A percentile compares a stretch with the other conserved stretches of the same genome.
These are phyloP conservation scores for Oryctolagus cuniculus DNA, from an alignment of 2,113 vertebrate species.

Conservation along the genomic window DNA sequence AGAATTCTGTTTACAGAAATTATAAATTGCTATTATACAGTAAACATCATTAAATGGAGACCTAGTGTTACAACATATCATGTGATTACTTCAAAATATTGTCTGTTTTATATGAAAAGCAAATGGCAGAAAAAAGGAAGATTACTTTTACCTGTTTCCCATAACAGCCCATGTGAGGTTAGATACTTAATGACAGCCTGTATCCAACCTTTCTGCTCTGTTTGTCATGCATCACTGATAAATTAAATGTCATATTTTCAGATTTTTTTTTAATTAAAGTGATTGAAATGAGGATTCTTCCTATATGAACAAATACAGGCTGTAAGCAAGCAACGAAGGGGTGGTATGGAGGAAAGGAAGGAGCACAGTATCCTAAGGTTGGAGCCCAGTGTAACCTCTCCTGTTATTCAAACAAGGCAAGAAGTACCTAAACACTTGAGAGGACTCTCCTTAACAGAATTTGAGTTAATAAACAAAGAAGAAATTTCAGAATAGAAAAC, in stretches of 20 bases:
- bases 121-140: background rate
- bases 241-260: conserved; percentile 31
- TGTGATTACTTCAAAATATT: conserved; percentile 13
- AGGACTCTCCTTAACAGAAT: conserved; percentile 41
- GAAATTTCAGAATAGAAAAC: background rate
- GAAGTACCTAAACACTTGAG: background rate
- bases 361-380: background rate
- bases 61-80: background rate
- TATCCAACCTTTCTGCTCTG: background rate
- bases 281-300: conserved; percentile 34
- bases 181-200: background rate
- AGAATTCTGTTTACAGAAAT: background rate
- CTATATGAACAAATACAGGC: background rate
- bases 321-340: background rate
- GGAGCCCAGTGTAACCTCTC: background rate
- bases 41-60: conserved; percentile 27
- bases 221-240: background rate
- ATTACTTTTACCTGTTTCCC: background rate
- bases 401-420: background rate
- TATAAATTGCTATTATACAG: background rate
- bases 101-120: background rate
- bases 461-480: conserved; percentile 18
- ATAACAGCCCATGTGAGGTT: background rate
- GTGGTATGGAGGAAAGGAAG: background rate
- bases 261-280: background rate